phyloP scores from a whole-genome alignment of 2,888 invertebrate species.

The Lissonota sp. region DNA sequence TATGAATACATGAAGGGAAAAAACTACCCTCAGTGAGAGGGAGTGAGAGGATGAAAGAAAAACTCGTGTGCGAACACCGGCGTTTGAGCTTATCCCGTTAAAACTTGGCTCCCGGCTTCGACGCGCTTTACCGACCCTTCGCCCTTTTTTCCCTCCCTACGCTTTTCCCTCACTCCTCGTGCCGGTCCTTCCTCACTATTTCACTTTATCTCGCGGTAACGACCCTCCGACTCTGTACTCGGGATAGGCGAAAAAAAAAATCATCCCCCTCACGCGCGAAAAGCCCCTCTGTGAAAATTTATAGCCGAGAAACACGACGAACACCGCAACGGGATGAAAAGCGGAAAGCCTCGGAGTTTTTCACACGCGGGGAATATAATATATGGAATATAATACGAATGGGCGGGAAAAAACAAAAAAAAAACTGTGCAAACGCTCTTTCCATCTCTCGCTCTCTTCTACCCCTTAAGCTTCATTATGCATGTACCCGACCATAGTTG shows the following conservation, averaged over 20 bases:
- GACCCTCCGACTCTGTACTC: slow-evolving; percentile 20
- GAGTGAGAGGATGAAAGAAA: slow-evolving; percentile 8
- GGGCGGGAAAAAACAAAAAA: slow-evolving; percentile 20
- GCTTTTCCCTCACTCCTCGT: slow-evolving; percentile 22
- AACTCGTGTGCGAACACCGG: slow-evolving; percentile 53
- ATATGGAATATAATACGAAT: slow-evolving; percentile 45
- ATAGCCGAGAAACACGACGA: slow-evolving; percentile 56
- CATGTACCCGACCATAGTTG: slow-evolving; percentile 22
- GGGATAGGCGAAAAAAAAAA: slow-evolving; percentile 55
- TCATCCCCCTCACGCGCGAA: slow-evolving; percentile 52
- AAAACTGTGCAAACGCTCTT: slow-evolving; percentile 36
- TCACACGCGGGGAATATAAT: slow-evolving; percentile 12
- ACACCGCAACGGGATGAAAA: slow-evolving; percentile 36
- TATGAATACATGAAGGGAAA: slow-evolving; percentile 11
- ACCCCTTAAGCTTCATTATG: slow-evolving; percentile 48
- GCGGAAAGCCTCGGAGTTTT: slow-evolving; percentile 49
- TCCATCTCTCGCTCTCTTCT: slow-evolving; percentile 22
- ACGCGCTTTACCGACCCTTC: slow-evolving; percentile 43
- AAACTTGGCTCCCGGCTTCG: slow-evolving; percentile 65
- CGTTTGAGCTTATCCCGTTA: slow-evolving; percentile 67
- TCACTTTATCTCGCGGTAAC: slow-evolving; percentile 57
- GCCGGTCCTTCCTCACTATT: slow-evolving; percentile 46
- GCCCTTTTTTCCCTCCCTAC: slow-evolving; percentile 37
- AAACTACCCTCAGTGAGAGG: not conserved
- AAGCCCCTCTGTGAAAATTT: slow-evolving; percentile 70